Percentiles rank a stretch among this genome's conserved stretches.
Evolutionary conservation across 2,888 invertebrate genomes (phyloP).

Genomic region (Chymomyza procnemis): DNA sequence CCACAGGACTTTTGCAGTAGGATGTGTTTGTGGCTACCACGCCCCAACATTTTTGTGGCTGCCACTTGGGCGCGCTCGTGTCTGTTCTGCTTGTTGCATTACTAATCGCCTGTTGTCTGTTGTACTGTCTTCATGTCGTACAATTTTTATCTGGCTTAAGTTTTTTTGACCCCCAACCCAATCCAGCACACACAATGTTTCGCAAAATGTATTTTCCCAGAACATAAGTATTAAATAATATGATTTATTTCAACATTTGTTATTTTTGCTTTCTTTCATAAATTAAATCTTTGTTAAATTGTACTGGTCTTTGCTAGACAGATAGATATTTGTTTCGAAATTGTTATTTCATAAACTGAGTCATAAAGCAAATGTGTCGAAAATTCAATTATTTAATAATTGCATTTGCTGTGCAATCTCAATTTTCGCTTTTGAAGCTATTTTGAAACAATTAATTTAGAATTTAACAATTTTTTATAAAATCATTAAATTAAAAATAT

Average conservation of each 20-base stretch:
- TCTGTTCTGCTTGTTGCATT: conserved; percentile 2
- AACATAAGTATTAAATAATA: not conserved
- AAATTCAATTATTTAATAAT: not conserved
- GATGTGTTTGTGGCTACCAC: not conserved
- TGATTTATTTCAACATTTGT: not conserved
- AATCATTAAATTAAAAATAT: too few species aligned
- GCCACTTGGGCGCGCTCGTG: not conserved
- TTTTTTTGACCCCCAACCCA: too few species aligned
- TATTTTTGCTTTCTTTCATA: not conserved
- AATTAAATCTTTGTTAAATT: not conserved
- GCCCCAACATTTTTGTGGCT: not conserved
- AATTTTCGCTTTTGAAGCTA: not conserved
- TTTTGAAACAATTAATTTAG: not conserved
- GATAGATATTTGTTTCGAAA: not conserved
- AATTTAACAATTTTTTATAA: too few species aligned
- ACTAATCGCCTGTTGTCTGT: not conserved
- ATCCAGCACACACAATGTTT: not conserved
- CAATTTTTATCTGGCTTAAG: not conserved
- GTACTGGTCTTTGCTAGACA: not conserved
- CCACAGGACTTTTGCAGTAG: not conserved
- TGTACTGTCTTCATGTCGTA: not conserved
- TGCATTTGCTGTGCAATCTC: too few species aligned
- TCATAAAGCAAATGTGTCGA: not conserved
- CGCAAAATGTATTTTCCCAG: not conserved
- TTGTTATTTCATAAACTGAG: not conserved